A percentile compares a stretch with the other conserved stretches of the same genome.
These are phyloP conservation scores for Erpornis zantholeuca DNA, from an alignment of 2,113 vertebrate genomes.

Conservation along the genomic window DNA sequence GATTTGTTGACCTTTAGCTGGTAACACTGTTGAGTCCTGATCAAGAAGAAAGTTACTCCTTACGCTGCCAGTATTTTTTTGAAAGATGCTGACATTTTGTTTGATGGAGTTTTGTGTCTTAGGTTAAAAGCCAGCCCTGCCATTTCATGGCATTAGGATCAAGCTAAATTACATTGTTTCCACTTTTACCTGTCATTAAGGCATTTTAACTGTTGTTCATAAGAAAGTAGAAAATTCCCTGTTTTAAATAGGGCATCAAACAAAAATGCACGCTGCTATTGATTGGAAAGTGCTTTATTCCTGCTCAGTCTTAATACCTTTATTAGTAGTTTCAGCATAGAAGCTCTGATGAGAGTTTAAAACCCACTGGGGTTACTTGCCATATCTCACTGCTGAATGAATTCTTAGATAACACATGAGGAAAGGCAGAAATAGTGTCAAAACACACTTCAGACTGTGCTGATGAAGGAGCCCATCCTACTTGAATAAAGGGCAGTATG, in stretches of 20 bases:
- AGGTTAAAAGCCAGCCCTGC: not conserved
- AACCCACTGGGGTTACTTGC: not conserved
- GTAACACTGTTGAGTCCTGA: not conserved
- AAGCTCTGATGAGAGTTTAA: not conserved
- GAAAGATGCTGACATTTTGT: not conserved
- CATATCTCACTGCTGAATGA: not conserved
- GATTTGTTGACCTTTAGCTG: slow-evolving; percentile 1
- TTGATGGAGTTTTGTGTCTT: not conserved
- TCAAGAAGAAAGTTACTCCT: not conserved
- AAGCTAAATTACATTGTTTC: not conserved
- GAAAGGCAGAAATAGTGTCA: not conserved
- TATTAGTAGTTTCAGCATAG: not conserved
- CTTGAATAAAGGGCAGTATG: not conserved
- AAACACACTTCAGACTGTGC: not conserved
- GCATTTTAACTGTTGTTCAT: not conserved
- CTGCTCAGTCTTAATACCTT: not conserved
- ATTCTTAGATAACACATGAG: not conserved
- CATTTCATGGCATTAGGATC: not conserved
- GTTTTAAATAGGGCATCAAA: not conserved
- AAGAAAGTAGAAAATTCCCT: not conserved
- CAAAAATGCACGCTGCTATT: not conserved
- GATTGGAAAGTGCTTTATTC: not conserved
- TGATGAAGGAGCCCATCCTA: not conserved
- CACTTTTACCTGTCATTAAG: not conserved
- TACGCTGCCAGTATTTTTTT: not conserved